These are phyloP conservation scores for Oenanthe oenanthe DNA, from an alignment of 2,113 vertebrate genomes.

Conservation along the genomic window DNA sequence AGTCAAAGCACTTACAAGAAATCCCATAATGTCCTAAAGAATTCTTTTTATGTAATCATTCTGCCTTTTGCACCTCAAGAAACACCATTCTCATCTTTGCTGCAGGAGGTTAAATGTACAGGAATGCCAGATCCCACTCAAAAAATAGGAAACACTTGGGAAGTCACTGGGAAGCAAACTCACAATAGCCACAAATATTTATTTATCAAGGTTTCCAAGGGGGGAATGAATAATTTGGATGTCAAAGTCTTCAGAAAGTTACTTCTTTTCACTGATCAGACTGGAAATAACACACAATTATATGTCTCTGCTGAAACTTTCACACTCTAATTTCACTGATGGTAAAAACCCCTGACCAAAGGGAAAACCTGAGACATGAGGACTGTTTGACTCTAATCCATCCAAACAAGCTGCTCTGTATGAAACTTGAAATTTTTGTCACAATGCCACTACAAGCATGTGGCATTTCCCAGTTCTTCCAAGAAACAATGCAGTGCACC, in stretches of 20 bases:
- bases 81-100: not conserved
- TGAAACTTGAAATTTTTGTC: not conserved
- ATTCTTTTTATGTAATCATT: not conserved
- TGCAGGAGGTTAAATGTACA: not conserved
- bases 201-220: not conserved
- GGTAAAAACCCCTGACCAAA: not conserved
- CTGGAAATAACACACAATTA: not conserved
- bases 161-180: not conserved
- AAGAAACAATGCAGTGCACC: not conserved
- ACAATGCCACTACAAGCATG: not conserved
- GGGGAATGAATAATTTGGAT: not conserved
- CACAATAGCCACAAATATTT: not conserved
- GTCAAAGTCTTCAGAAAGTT: not conserved
- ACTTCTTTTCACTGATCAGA: not conserved
- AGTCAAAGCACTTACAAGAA: not conserved
- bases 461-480: not conserved
- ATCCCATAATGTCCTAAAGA: not conserved
- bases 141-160: fast-evolving
- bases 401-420: not conserved
- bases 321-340: not conserved
- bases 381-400: not conserved
- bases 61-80: not conserved
- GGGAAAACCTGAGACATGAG: not conserved
- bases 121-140: not conserved
- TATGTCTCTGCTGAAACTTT: not conserved